Evolutionary conservation across 53 echinoderm and acorn worm species (phyloP), one percentile per base, ranked within the genome.

Genomic region (Mesocentrotus franciscanus): DNA sequence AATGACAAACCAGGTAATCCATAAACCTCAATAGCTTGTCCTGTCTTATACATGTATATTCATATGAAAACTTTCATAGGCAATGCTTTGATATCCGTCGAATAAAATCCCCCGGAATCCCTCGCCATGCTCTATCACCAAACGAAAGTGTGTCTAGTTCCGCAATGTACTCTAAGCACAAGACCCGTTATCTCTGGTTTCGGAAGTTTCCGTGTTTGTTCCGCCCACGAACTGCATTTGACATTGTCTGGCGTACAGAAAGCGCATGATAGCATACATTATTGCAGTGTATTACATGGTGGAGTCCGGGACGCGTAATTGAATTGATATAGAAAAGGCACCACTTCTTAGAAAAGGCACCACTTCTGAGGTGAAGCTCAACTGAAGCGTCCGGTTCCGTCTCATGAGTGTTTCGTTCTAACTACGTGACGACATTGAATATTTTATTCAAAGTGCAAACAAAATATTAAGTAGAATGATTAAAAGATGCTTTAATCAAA

Each of bases 371-470:
- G 56, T 57, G 57, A 29, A 87, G 56, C 87, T 18, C 87, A n/a
- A 87, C 15, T 57, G 87, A 56, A 26, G 29, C 87, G 14, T 87
- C 87, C 87, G 87, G 56, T 87, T 87, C 58, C 57, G 87, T n/a
- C 7, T 87, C n/a, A 27, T 27, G 49, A 49, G 49, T 49, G 49
- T 5, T 49, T 49, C 49, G 49, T 6, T 49, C 3, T 49, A 5
- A 49, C 49, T 49, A 49, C 49, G 49, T 49, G 49, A 49, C 49
- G 5, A 49, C 49, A 49, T 49, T 49, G 6, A 4, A 49, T 49
- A 49, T 49, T 49, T 49, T 7, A 49, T 4, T 49, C 49, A 49
- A 49, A 49, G 49, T 4, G 49, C 49, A 4, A 49, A 49, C 49
- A 49, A 49, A 49, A 49, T 7, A 49, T 5, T 5, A 1, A 39